A percentile compares a stretch with the other conserved stretches of the same genome.
These are phyloP conservation scores for Symphodus melops DNA, from an alignment of 2,113 vertebrate species.

Conservation along the genomic window DNA sequence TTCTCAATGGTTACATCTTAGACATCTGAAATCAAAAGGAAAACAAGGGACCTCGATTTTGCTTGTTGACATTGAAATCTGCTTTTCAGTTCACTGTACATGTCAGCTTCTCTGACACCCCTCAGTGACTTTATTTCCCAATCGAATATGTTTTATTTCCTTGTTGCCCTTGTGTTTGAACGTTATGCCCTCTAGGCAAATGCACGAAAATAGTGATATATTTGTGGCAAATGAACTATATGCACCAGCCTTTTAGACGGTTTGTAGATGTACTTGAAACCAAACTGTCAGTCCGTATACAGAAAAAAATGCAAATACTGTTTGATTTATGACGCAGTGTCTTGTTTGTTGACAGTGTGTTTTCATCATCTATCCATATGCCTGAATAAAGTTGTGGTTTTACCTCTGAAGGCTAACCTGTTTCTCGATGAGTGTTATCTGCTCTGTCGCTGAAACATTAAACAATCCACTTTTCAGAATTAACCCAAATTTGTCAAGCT, in stretches of 20 bases:
- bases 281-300: conserved; percentile 39
- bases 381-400: conserved; percentile 40
- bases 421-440: neutral
- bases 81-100: conserved; percentile 69
- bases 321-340: conserved; percentile 38
- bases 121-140: conserved; percentile 61
- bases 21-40: conserved; percentile 34
- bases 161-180: conserved; percentile 75
- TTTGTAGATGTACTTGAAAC: conserved; percentile 62
- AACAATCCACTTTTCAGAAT: conserved; percentile 51
- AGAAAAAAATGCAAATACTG: conserved; percentile 69
- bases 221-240: conserved; percentile 6
- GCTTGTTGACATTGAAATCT: conserved; percentile 75
- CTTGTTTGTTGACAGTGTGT: conserved; percentile 41
- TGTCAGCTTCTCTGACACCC: conserved; percentile 62
- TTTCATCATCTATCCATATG: conserved; percentile 13
- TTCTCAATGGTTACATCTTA: conserved; percentile 65
- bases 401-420: neutral
- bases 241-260: conserved; percentile 57
- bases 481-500: conserved; percentile 50
- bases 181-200: conserved; percentile 67
- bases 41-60: conserved; percentile 61
- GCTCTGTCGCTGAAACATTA: conserved; percentile 7
- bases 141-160: conserved; percentile 75
- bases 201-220: conserved; percentile 24